Evolutionary conservation across 2,113 vertebrate species (phyloP).

Genomic region (Macrotus californicus): DNA sequence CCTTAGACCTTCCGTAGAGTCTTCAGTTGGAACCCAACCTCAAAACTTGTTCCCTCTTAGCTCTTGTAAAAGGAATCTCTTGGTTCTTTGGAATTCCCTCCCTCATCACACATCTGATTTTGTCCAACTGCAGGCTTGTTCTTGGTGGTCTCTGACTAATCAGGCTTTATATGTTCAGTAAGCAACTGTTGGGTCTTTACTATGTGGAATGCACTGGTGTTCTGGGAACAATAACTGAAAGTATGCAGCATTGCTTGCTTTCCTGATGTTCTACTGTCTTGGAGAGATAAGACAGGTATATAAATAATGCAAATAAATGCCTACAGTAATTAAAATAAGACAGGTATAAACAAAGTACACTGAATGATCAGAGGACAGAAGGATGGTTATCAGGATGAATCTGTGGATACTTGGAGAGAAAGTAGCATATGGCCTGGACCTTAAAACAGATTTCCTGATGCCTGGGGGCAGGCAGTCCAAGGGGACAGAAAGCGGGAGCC

Average conservation of each 20-base stretch:
- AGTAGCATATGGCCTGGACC: not conserved
- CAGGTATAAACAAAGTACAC: not conserved
- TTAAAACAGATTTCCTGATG: not conserved
- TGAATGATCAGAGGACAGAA: not conserved
- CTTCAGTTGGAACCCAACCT: not conserved
- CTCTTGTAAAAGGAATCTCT: not conserved
- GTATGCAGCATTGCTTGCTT: not conserved
- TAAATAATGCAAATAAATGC: not conserved
- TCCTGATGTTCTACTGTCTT: not conserved
- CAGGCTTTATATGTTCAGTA: not conserved
- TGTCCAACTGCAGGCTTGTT: not conserved
- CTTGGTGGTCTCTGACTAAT: not conserved
- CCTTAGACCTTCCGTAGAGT: not conserved
- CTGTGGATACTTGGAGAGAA: not conserved
- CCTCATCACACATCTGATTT: not conserved
- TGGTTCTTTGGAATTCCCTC: not conserved
- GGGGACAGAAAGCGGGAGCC: accelerated
- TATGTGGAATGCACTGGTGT: not conserved
- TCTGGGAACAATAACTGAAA: not conserved
- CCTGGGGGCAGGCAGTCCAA: not conserved
- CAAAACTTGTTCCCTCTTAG: not conserved
- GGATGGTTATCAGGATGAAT: not conserved
- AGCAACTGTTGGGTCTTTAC: not conserved
- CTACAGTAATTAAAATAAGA: not conserved
- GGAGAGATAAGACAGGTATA: not conserved